These are phyloP conservation scores for Heteromormyrus szaboi DNA, from an alignment of 2,797 vertebrate species.

Conservation along the genomic window DNA sequence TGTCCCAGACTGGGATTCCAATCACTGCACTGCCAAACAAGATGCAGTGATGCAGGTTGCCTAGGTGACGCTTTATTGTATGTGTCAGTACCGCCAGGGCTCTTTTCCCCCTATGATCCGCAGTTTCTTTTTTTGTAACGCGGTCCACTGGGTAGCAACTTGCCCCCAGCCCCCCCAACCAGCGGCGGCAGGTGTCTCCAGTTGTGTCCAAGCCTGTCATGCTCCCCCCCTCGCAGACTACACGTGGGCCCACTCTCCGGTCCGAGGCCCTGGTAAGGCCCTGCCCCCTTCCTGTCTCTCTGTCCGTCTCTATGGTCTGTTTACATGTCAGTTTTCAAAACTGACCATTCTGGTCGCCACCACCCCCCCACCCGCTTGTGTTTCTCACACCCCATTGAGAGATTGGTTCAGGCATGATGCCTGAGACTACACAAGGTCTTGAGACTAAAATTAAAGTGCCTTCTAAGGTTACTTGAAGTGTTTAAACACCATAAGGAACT, in stretches of 20 bases:
- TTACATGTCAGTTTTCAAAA: neutral
- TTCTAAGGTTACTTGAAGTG: neutral
- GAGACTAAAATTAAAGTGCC: neutral
- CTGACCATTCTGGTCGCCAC: neutral
- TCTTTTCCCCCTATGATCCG: neutral
- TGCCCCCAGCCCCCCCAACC: constrained; percentile 85
- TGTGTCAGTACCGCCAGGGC: neutral
- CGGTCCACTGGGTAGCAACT: constrained; percentile 68
- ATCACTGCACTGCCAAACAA: neutral
- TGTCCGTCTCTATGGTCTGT: neutral
- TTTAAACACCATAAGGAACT: neutral
- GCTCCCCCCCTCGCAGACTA: constrained; percentile 77
- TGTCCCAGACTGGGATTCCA: neutral
- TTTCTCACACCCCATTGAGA: neutral
- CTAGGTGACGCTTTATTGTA: neutral
- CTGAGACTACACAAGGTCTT: neutral
- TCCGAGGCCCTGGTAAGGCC: constrained; percentile 82
- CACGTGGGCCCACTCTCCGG: constrained; percentile 72
- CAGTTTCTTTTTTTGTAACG: constrained; percentile 27
- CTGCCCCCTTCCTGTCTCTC: neutral
- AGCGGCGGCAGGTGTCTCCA: constrained; percentile 72
- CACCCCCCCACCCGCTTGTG: neutral
- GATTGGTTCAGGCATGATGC: neutral
- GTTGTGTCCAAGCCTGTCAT: constrained; percentile 91
- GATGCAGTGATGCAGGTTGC: neutral